Base-by-base conservation (phyloP, 2,888 invertebrate species). In the Synanthedon myopaeformis region DNA sequence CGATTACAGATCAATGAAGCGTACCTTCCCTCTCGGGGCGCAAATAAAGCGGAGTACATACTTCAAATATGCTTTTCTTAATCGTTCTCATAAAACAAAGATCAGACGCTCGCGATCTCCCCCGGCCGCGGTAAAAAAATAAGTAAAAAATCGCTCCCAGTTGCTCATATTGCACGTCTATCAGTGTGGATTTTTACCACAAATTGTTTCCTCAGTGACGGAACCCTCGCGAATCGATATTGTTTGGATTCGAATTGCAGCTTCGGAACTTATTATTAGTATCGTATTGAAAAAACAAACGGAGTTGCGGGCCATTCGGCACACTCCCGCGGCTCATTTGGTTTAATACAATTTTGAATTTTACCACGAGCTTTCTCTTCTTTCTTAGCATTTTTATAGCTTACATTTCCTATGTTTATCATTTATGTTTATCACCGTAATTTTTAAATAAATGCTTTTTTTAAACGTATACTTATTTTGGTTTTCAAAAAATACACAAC, bases 41-140 rank as follows among this genome's bases (percentile, higher is more conserved):
- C 83, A 85, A 86, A 85, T 85, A 87, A 84, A 80, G 79, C 82
- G 71, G 72, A 79, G 80, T 84, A 82, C 85, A 84, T 83, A 85
- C 86, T 87, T 82, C 85, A 86, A 87, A 87, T 87, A 87, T 87
- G 87, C 86, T 85, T 87, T 87, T 87, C 87, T 87, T 87, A 87
- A 87, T 87, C 87, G 87, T 86, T 86, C 87, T 86, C 87, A 84
- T 87, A 87, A 87, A 87, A 87, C 87, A 87, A 86, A 87, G 87
- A 86, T 85, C 86, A 85, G 77, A 72, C 72, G 71, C 70, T 66
- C 70, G 67, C 73, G 72, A 75, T 76, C 84, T 79, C 85, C 85
- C 82, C 73, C 65, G 80, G 66, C 35, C 35, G 35, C 69, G 55
- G 69, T 67, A 72, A 72, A 70, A 74, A 73, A 74, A 76, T 73